These are phyloP conservation scores for Hypolimnas misippus DNA, from an alignment of 2,888 invertebrate genomes.

Conservation along the genomic window DNA sequence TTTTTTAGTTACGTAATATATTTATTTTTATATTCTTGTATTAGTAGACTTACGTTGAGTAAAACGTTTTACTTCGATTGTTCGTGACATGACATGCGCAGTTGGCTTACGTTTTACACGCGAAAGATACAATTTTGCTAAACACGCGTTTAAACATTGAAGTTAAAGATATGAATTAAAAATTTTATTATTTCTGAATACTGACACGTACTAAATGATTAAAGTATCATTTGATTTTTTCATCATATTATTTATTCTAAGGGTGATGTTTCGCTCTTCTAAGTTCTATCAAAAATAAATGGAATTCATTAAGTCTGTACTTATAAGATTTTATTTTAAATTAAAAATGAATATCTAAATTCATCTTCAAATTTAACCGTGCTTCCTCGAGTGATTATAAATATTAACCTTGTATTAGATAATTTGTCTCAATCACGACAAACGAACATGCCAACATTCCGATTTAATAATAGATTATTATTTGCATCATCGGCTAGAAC, in stretches of 20 bases:
- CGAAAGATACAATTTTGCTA: not conserved
- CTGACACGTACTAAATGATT: too few species aligned
- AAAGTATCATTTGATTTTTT: too few species aligned
- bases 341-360: too few species aligned
- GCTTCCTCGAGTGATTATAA: constrained; percentile 7
- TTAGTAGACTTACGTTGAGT: constrained; percentile 7
- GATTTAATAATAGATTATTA: constrained; percentile 31
- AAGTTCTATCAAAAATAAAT: too few species aligned
- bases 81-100: constrained; percentile 42
- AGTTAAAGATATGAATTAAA: too few species aligned
- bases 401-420: constrained; percentile 14
- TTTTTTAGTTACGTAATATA: constrained; percentile 45
- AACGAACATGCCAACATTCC: constrained; percentile 34
- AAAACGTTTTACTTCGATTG: constrained; percentile 34
- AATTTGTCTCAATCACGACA: constrained; percentile 32
- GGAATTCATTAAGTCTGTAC: too few species aligned
- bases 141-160: not conserved
- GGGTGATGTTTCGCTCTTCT: too few species aligned
- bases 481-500: constrained; percentile 22
- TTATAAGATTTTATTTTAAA: too few species aligned
- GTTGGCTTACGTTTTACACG: constrained; percentile 17
- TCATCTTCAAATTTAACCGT: constrained; percentile 3
- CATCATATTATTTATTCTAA: too few species aligned
- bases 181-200: too few species aligned
- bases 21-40: constrained; percentile 36